Evolutionary conservation across 2,888 invertebrate species (phyloP).

Genomic region (Cosmorhoe ocellata): DNA sequence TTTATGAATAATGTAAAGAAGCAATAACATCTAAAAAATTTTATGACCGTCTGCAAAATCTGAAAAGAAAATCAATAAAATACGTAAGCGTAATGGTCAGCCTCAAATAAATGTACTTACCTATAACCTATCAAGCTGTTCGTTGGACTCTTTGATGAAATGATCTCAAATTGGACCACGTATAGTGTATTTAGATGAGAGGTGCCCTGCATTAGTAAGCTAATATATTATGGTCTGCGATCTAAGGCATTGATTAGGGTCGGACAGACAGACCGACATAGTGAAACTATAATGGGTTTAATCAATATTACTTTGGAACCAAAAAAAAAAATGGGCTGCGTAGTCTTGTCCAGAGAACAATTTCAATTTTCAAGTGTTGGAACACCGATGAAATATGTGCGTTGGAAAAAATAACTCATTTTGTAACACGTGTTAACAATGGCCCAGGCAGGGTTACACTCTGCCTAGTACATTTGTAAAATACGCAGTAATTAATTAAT

Average conservation of each 20-base stretch:
- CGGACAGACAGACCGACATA: no score
- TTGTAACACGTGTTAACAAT: slow-evolving; percentile 56
- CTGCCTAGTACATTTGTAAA: slow-evolving; percentile 38
- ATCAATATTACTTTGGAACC: no score
- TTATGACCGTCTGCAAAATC: slow-evolving; percentile 48
- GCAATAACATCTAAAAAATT: slow-evolving; percentile 46
- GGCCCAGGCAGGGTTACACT: slow-evolving; percentile 45
- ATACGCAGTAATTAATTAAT: slow-evolving; percentile 30
- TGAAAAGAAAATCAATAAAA: slow-evolving; percentile 64
- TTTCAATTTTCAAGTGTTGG: slow-evolving; percentile 51
- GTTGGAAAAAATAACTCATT: slow-evolving; percentile 59
- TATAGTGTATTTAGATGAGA: no score
- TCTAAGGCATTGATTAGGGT: no score
- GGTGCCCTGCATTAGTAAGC: no score
- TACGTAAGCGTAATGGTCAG: slow-evolving; percentile 56
- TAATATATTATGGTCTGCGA: no score
- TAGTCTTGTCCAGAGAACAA: slow-evolving; percentile 35
- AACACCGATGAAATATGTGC: slow-evolving; percentile 50
- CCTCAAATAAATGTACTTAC: slow-evolving; percentile 68
- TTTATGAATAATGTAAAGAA: slow-evolving; percentile 43
- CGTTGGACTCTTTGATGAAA: no score
- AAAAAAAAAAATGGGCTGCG: no score
- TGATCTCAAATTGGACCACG: no score
- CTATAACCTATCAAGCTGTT: no score
- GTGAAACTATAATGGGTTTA: no score